Evolutionary conservation across 2,888 invertebrate genomes (phyloP).

Genomic region (Boloria selene): DNA sequence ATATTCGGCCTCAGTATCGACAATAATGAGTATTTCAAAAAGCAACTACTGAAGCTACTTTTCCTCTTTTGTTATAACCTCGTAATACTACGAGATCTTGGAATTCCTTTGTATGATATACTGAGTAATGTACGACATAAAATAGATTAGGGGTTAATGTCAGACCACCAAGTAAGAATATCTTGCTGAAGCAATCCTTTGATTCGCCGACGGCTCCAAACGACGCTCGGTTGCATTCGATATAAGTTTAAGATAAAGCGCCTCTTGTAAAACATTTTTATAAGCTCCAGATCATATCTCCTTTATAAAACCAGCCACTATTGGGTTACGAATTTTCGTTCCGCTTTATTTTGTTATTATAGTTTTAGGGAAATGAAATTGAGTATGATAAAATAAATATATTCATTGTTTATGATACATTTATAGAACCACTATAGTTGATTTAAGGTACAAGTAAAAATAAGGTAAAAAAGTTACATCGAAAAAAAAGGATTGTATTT

Average conservation of each 20-base stretch:
- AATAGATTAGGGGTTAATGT: slow-evolving; percentile 47
- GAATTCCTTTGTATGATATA: too few species aligned
- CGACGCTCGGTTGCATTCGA: slow-evolving; percentile 64
- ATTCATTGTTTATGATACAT: not conserved
- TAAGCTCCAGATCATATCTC: slow-evolving; percentile 32
- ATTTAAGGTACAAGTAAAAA: too few species aligned
- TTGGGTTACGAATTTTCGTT: slow-evolving; percentile 21
- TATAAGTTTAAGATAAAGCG: slow-evolving; percentile 65
- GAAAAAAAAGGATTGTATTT: too few species aligned
- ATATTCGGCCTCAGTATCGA: too few species aligned
- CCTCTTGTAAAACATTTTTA: slow-evolving; percentile 40
- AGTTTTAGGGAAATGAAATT: slow-evolving; percentile 1
- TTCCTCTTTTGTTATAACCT: not conserved
- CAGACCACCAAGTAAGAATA: slow-evolving; percentile 65
- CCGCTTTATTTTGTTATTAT: not conserved
- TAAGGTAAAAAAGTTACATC: too few species aligned
- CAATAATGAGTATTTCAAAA: too few species aligned
- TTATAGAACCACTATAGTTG: not conserved
- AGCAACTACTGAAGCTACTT: too few species aligned
- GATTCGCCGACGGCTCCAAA: slow-evolving; percentile 60
- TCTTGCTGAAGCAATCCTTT: slow-evolving; percentile 60
- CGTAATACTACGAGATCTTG: not conserved
- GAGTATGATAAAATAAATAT: slow-evolving; percentile 7
- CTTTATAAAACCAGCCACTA: slow-evolving; percentile 21
- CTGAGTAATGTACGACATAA: slow-evolving; percentile 2